Base-by-base conservation (phyloP, 2,113 vertebrate species). In the Phalacrocorax aristotelis region DNA sequence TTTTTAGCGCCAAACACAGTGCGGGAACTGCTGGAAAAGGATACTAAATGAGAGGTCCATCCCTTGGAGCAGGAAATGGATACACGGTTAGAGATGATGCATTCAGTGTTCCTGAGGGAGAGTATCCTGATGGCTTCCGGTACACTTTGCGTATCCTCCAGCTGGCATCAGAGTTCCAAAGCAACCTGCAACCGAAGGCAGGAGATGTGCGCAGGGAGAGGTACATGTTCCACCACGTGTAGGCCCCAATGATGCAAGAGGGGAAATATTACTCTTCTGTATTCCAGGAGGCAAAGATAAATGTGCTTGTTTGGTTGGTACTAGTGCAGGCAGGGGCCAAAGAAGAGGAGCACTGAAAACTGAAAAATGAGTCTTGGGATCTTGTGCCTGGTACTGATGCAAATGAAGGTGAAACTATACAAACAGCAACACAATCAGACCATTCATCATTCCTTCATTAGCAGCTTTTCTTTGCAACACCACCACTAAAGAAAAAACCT, bases 391-490 rank as follows among this genome's bases (percentile, higher is more conserved):
- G 98, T 98, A 98, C 98, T 90, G 96, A 98, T 98, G 97, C 98
- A 98, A 98, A 98, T 98, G 97, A 98, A 98, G 97, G 98, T 96
- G 97, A 97, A 98, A 97, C 97, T 94, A 98, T 96, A 98, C 97
- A 98, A 98, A 98, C 97, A 98, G 97, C 75, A 75, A 68, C 88
- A 98, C 98, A 98, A 98, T 98, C 38, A 32, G 46, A 64, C 97
- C 94, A 98, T 98, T 98, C 98, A 98, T 95, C 86, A 62, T 82
- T 65, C 96, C 97, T 97, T 98, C 98, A 97, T 98, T 98, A 98
- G 97, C 96, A 95, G 97, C 97, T 97, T 96, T 96, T 95, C 94
- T 95, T 95, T 83, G 83, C 90, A 88, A 19, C 17, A 90, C 84
- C 94, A 90, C 44, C 90, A 95, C 85, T 89, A 79, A 92, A 94